Conservation (phyloP, 2,797 vertebrate genomes). For the Aphelocoma californica region DNA sequence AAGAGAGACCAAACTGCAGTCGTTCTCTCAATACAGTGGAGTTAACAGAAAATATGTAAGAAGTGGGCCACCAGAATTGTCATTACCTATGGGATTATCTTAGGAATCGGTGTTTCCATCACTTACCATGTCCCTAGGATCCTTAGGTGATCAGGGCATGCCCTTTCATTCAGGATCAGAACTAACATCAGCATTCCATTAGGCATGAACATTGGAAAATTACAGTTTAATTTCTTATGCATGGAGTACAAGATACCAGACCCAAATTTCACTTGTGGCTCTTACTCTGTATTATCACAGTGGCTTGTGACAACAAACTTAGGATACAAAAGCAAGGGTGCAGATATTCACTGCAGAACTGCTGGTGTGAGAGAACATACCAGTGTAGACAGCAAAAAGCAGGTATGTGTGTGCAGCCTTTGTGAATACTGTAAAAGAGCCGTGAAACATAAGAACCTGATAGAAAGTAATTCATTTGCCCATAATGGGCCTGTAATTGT, state of each 20-base stretch:
- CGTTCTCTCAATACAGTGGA: rapidly evolving
- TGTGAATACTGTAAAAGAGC: not conserved
- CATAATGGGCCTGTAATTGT: slow-evolving; percentile 41
- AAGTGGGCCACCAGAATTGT: not conserved
- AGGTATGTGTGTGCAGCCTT: not conserved
- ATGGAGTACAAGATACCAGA: not conserved
- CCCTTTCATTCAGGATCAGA: not conserved
- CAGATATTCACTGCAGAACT: not conserved
- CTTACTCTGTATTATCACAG: not conserved
- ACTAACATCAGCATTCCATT: not conserved
- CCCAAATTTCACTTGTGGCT: not conserved
- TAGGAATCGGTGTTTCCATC: not conserved
- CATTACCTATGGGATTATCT: not conserved
- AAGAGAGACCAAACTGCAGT: not conserved
- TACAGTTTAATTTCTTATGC: not conserved
- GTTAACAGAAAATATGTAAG: not conserved
- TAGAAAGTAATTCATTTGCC: slow-evolving; percentile 31
- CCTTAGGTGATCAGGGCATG: not conserved
- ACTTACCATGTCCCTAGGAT: rapidly evolving
- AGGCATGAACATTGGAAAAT: not conserved
- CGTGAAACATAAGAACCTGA: not conserved
- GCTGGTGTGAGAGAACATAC: not conserved
- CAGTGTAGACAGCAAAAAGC: not conserved
- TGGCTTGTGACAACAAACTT: not conserved
- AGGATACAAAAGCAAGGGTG: not conserved